A percentile compares a stretch with the other conserved stretches of the same genome.
Conservation (phyloP, 2,888 invertebrate genomes). For the Byasa hedistus region DNA sequence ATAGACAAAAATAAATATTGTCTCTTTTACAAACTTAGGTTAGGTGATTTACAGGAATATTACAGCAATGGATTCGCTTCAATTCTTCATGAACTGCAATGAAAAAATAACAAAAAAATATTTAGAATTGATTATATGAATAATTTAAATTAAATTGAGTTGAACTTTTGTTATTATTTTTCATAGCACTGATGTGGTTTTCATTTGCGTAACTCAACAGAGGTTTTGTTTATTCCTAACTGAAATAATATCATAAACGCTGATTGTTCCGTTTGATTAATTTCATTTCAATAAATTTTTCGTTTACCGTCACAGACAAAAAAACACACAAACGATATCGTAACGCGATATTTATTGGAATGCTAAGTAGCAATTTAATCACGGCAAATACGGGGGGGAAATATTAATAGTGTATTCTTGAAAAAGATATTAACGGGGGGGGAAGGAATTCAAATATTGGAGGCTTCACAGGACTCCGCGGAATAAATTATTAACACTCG, state of each 20-base stretch:
- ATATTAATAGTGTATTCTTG: slow-evolving; percentile 27
- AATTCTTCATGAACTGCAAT: no score
- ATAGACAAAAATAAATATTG: no score
- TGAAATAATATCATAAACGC: neutral
- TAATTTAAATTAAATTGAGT: no score
- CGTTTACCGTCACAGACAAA: neutral
- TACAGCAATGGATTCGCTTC: no score
- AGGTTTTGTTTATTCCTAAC: neutral
- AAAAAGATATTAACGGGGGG: slow-evolving; percentile 25
- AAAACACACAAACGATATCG: neutral
- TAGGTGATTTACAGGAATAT: no score
- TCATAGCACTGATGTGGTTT: no score
- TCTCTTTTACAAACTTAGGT: no score
- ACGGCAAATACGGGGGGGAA: slow-evolving; percentile 10
- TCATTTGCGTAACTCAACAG: neutral
- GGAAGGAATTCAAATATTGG: slow-evolving; percentile 29
- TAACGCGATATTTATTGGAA: slow-evolving; percentile 18
- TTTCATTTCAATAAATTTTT: neutral
- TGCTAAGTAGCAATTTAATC: slow-evolving; percentile 24
- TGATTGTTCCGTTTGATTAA: slow-evolving; percentile 1
- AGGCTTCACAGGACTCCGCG: slow-evolving; percentile 21
- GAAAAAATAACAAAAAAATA: no score
- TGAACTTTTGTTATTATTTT: no score
- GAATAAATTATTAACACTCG: slow-evolving; percentile 28
- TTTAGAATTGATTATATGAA: no score